Evolutionary conservation across 2,797 vertebrate species (phyloP).

Genomic region (Sarcoramphus papa): DNA sequence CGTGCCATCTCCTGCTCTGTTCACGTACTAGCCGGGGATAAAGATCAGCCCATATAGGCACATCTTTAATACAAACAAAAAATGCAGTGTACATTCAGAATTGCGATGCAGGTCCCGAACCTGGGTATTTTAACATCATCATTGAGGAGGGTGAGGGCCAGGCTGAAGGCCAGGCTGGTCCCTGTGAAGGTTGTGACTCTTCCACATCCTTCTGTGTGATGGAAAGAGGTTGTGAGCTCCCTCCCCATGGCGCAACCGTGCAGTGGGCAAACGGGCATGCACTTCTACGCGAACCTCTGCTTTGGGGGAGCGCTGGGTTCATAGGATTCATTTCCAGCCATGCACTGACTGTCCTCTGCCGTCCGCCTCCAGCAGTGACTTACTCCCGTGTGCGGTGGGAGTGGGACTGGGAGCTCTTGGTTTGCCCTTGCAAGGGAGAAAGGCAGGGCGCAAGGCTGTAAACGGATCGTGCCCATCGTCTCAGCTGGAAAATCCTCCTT

Average conservation of each 20-base stretch:
- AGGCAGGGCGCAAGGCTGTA: not conserved
- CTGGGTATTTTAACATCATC: not conserved
- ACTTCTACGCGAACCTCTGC: not conserved
- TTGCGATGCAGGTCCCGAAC: not conserved
- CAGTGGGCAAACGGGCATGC: not conserved
- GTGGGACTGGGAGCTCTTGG: not conserved
- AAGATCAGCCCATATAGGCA: not conserved
- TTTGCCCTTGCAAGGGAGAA: not conserved
- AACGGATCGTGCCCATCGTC: fast-evolving
- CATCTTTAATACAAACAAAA: not conserved
- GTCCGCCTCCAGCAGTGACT: not conserved
- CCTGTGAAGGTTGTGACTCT: not conserved
- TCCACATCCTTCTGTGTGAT: not conserved
- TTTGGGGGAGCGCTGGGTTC: not conserved
- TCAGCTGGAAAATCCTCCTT: not conserved
- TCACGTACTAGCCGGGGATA: not conserved
- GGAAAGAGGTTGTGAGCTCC: not conserved
- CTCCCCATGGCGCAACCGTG: fast-evolving
- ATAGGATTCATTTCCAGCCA: not conserved
- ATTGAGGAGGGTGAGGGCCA: not conserved
- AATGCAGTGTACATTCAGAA: not conserved
- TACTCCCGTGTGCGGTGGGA: fast-evolving
- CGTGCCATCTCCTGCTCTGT: not conserved
- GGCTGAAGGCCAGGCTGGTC: not conserved
- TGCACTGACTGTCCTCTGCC: not conserved